Evolutionary conservation across 1,140 invertebrate species (phyloP).

Genomic region (Bombus confusus): DNA sequence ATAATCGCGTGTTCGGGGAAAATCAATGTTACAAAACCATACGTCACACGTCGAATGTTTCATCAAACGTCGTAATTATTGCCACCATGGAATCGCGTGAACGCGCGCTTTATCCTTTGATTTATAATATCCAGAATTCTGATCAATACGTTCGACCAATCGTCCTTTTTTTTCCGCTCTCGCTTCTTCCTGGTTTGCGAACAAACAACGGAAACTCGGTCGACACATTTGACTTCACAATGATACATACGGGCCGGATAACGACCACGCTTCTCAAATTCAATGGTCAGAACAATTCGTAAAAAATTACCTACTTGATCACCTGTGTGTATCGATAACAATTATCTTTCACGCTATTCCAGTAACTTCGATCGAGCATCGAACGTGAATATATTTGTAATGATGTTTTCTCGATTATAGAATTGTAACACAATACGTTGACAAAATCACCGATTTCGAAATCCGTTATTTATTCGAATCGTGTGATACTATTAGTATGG

Average conservation of each 20-base stretch:
- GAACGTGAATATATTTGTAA: not conserved
- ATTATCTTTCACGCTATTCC: not conserved
- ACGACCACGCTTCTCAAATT: slow-evolving; percentile 28
- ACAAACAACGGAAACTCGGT: slow-evolving; percentile 36
- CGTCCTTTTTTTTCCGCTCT: not conserved
- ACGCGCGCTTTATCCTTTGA: slow-evolving; percentile 10
- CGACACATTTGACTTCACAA: slow-evolving; percentile 33
- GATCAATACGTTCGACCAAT: slow-evolving; percentile 31
- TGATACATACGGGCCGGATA: slow-evolving; percentile 12
- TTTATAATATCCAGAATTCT: slow-evolving; percentile 13
- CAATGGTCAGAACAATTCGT: slow-evolving; percentile 14
- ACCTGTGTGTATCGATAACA: not conserved
- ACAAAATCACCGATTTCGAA: slow-evolving; percentile 16
- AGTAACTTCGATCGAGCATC: not conserved
- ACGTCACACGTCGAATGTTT: not conserved
- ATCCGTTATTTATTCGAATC: not conserved
- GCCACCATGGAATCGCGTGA: not conserved
- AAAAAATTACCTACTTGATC: slow-evolving; percentile 37
- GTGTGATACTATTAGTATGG: not conserved
- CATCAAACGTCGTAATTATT: not conserved
- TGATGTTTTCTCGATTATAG: not conserved
- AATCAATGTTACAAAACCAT: not conserved
- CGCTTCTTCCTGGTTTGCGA: not conserved
- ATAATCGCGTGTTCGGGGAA: not conserved
- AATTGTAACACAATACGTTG: not conserved